Evolutionary conservation across 2,113 vertebrate species (phyloP).

Genomic region (Tamias sibiricus): DNA sequence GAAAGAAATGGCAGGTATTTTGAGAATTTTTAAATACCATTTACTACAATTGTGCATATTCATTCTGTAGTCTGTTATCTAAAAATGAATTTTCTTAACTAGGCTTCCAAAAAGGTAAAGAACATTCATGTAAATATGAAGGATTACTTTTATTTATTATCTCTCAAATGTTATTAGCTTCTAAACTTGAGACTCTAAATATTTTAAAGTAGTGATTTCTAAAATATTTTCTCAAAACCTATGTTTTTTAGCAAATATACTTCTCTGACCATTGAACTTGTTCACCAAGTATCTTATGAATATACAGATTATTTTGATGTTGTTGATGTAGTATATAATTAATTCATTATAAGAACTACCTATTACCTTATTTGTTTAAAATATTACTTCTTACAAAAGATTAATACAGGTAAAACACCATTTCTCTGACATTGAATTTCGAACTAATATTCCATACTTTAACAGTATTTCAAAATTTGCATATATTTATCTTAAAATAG

Average conservation of each 20-base stretch:
- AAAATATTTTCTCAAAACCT: constrained; percentile 5
- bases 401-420: neutral
- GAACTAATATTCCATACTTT: neutral
- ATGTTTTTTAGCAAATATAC: neutral
- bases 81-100: neutral
- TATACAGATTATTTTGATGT: neutral
- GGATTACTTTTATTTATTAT: neutral
- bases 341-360: neutral
- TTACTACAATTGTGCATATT: neutral
- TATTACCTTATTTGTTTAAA: neutral
- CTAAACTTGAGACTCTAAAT: neutral
- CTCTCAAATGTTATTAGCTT: neutral
- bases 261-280: neutral
- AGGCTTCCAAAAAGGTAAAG: neutral
- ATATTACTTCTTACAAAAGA: neutral
- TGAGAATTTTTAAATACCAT: neutral
- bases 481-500: neutral
- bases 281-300: neutral
- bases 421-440: neutral
- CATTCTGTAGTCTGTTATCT: neutral
- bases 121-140: neutral
- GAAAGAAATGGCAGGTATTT: neutral
- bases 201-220: neutral
- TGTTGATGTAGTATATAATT: neutral
- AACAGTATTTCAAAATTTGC: neutral